These are phyloP conservation scores for Microctonus hyperodae DNA, from an alignment of 2,888 invertebrate genomes.

Conservation along the genomic window DNA sequence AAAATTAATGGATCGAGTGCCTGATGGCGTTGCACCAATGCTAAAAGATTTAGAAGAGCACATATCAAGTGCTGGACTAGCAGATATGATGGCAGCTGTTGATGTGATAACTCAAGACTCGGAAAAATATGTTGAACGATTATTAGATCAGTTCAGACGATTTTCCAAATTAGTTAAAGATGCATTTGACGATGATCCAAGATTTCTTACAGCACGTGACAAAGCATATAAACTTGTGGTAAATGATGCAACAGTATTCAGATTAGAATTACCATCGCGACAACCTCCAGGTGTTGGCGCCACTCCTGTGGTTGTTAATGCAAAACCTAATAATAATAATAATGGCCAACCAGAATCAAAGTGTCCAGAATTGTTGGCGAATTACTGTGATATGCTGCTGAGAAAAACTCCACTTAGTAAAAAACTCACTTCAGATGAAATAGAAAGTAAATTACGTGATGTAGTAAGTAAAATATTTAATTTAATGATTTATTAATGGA, in stretches of 20 bases:
- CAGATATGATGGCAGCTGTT: constrained; percentile 96
- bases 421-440: constrained; percentile 94
- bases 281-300: constrained; percentile 58
- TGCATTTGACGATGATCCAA: constrained; percentile 95
- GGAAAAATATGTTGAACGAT: constrained; percentile 96
- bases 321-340: constrained; percentile 56
- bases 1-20: constrained; percentile 82
- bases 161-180: constrained; percentile 92
- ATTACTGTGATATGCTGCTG: constrained; percentile 99
- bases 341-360: constrained; percentile 86
- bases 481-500: constrained; percentile 12
- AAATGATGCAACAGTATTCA: constrained; percentile 94
- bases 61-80: constrained; percentile 91
- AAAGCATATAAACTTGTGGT: constrained; percentile 98
- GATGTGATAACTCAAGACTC: constrained; percentile 96
- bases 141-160: constrained; percentile 89
- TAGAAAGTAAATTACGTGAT: constrained; percentile 91
- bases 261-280: constrained; percentile 61
- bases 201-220: constrained; percentile 96
- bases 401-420: constrained; percentile 96
- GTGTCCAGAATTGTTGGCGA: constrained; percentile 97
- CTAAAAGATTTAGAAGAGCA: constrained; percentile 90
- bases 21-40: constrained; percentile 93
- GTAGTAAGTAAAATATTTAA: constrained; percentile 78
- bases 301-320: constrained; percentile 60